These are phyloP conservation scores for Anas platyrhynchos DNA, from an alignment of 2,113 vertebrate genomes.

Conservation along the genomic window DNA sequence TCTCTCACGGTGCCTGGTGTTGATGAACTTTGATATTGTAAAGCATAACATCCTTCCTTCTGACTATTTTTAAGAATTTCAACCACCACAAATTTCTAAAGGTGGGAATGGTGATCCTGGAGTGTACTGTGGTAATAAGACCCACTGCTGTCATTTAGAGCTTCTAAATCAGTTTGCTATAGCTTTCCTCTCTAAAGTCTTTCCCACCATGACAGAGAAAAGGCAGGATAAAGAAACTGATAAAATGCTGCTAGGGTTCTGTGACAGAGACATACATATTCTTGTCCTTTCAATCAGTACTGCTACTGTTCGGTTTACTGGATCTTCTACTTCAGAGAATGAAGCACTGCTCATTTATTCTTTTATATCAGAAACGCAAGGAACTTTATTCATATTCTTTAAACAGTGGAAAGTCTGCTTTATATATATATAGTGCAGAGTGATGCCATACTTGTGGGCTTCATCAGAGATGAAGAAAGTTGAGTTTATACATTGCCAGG, in stretches of 20 bases:
- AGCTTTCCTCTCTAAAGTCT: neutral
- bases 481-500: neutral
- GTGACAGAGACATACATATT: neutral
- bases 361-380: slow-evolving; percentile 5
- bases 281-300: neutral
- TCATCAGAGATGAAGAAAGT: neutral
- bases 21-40: slow-evolving; percentile 13
- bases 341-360: neutral
- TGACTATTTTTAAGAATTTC: neutral
- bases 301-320: neutral
- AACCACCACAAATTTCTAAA: neutral
- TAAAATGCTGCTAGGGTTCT: neutral
- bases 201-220: slow-evolving; percentile 13
- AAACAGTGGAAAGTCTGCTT: neutral
- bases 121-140: neutral
- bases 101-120: neutral
- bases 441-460: neutral
- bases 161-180: slow-evolving; percentile 20
- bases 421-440: neutral
- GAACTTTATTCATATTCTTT: neutral
- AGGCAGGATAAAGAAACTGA: neutral
- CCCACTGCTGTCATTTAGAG: neutral
- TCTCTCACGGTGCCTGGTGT: neutral
- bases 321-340: neutral
- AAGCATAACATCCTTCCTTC: neutral